phyloP scores from a whole-genome alignment of 2,113 vertebrate species.

The Rattus rattus region DNA sequence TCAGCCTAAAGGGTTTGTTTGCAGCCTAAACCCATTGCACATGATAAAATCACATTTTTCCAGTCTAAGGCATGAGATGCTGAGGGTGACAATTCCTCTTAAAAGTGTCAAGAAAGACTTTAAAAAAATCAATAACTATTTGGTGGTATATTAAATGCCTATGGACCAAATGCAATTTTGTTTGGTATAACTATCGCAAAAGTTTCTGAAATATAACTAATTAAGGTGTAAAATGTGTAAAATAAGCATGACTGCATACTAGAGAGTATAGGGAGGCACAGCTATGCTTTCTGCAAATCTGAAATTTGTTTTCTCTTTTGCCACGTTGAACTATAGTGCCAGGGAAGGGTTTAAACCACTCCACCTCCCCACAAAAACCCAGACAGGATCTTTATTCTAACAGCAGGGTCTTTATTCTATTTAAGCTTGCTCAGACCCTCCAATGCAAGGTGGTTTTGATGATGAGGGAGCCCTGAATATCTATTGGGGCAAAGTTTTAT shows the following conservation, averaged over 20 bases:
- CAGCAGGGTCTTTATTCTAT: too few species aligned
- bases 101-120: constrained; percentile 72
- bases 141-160: constrained; percentile 66
- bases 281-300: not conserved
- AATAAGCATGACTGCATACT: constrained; percentile 54
- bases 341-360: too few species aligned
- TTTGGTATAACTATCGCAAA: constrained; percentile 67
- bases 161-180: constrained; percentile 41
- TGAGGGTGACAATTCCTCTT: constrained; percentile 69
- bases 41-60: constrained; percentile 61
- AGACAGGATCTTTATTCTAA: too few species aligned
- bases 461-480: too few species aligned
- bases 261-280: not conserved
- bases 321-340: not conserved
- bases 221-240: constrained; percentile 74
- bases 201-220: constrained; percentile 64
- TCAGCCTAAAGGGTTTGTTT: constrained; percentile 20
- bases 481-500: too few species aligned
- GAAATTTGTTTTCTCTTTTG: constrained; percentile 60
- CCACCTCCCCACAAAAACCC: too few species aligned
- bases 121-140: constrained; percentile 74
- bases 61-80: constrained; percentile 54
- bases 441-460: too few species aligned
- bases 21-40: constrained; percentile 55
- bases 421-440: too few species aligned